Conservation (phyloP, 2,888 invertebrate species). For the Lasioglossum figueresi region DNA sequence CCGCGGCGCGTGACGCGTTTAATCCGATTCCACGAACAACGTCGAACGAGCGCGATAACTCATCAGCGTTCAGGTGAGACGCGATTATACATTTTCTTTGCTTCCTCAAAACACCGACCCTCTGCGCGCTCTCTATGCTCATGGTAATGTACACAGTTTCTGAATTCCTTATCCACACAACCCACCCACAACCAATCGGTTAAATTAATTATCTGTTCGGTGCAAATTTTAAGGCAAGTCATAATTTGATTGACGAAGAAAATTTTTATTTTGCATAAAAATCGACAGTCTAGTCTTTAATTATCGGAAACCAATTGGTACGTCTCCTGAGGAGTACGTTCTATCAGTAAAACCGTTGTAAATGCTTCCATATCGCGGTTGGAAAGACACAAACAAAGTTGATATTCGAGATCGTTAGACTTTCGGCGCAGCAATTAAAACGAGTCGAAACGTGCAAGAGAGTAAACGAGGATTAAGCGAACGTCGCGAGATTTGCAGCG, state of each 20-base stretch:
- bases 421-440: background rate
- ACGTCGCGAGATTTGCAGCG: conserved; percentile 2
- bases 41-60: conserved; percentile 46
- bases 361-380: background rate
- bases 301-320: no score
- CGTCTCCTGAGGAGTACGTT: background rate
- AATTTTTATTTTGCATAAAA: no score
- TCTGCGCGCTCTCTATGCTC: background rate
- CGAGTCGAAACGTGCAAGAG: background rate
- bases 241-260: no score
- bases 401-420: background rate
- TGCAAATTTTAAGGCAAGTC: background rate
- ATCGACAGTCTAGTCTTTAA: no score
- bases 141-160: conserved; percentile 43
- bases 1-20: conserved; percentile 53
- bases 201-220: background rate
- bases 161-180: background rate
- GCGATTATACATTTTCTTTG: conserved; percentile 44
- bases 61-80: conserved; percentile 46
- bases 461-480: conserved; percentile 9
- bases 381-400: background rate
- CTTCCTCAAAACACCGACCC: conserved; percentile 28
- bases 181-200: background rate
- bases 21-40: conserved; percentile 54
- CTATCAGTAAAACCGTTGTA: background rate